phyloP scores from a whole-genome alignment of 2,888 invertebrate species.

The Micoletzkya japonica region DNA sequence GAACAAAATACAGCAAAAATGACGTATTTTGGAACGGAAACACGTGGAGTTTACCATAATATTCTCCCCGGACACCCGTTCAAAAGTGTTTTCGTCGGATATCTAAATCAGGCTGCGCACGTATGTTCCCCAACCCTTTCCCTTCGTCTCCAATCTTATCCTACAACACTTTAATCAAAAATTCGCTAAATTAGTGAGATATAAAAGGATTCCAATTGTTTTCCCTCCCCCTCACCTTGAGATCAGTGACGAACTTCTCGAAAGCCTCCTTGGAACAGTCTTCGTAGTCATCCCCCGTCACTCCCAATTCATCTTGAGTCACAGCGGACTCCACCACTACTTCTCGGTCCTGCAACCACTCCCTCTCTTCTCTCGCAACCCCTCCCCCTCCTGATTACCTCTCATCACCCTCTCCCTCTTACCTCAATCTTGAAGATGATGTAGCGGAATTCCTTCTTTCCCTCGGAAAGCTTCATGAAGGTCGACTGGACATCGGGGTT shows the following conservation, averaged over 20 bases:
- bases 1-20: too few species aligned
- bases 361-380: neutral
- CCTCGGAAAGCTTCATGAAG: constrained; percentile 63
- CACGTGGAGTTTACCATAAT: too few species aligned
- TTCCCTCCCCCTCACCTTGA: constrained; percentile 72
- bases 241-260: constrained; percentile 87
- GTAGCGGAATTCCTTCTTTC: constrained; percentile 61
- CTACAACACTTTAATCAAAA: too few species aligned
- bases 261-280: constrained; percentile 74
- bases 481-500: constrained; percentile 63
- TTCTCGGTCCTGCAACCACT: constrained; percentile 56
- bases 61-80: too few species aligned
- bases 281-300: constrained; percentile 59
- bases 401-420: neutral
- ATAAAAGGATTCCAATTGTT: too few species aligned
- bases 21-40: too few species aligned
- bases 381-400: neutral
- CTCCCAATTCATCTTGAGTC: constrained; percentile 52
- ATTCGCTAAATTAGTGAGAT: too few species aligned
- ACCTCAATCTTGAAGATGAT: constrained; percentile 64
- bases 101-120: too few species aligned
- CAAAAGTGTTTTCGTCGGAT: too few species aligned
- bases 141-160: too few species aligned
- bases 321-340: constrained; percentile 63
- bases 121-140: too few species aligned